phyloP scores from a whole-genome alignment of 2,888 invertebrate species.

The Lasioglossum villosulum region DNA sequence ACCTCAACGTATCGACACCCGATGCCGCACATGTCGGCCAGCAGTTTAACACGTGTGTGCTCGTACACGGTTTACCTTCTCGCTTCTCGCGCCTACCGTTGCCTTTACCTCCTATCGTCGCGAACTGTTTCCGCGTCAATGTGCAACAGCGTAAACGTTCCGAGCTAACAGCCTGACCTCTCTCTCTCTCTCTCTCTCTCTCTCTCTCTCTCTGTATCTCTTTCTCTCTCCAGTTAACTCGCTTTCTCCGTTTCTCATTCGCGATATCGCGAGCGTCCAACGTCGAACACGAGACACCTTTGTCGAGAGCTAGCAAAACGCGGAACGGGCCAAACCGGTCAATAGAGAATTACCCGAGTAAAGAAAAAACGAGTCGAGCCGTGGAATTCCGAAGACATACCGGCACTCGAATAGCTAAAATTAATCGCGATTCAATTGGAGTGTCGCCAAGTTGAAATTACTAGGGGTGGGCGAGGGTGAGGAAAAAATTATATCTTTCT shows the following conservation, averaged over 20 bases:
- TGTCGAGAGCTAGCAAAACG: background rate
- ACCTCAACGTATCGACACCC: constrained; percentile 69
- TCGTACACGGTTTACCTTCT: constrained; percentile 45
- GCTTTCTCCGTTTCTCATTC: background rate
- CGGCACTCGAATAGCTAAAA: background rate
- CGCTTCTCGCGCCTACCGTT: background rate
- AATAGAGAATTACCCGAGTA: background rate
- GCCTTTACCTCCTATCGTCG: background rate
- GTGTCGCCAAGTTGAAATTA: no score
- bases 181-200: background rate
- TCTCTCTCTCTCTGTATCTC: no score
- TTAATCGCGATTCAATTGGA: background rate
- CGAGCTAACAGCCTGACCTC: constrained; percentile 26
- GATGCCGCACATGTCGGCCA: constrained; percentile 60
- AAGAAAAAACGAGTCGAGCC: no score
- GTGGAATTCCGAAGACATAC: no score
- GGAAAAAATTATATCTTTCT: no score
- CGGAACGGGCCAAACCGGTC: background rate
- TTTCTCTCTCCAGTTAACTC: no score
- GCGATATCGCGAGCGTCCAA: background rate
- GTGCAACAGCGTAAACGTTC: constrained; percentile 48
- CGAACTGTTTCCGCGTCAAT: constrained; percentile 51
- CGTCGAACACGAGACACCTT: background rate
- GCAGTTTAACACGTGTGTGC: constrained; percentile 46
- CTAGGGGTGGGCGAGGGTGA: no score